Evolutionary conservation across 2,888 invertebrate genomes (phyloP), one percentile per base, ranked within the genome.

Genomic region (Lasioglossum calceatum): DNA sequence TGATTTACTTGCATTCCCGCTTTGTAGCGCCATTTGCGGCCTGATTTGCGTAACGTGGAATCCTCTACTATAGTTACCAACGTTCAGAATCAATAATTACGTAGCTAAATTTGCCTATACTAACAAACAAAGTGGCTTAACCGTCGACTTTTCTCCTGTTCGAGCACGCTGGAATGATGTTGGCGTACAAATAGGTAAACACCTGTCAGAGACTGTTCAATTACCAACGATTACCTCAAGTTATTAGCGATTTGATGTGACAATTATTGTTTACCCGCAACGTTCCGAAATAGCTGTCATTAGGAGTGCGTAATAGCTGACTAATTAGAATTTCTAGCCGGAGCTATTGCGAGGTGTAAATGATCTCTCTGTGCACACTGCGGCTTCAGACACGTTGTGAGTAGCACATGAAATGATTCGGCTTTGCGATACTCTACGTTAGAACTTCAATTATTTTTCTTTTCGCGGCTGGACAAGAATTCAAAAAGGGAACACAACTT

Each of bases 201-300:
- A 47, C n/a, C 67, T 78, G 83, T 50, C 71, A 39, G 75, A 67
- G 50, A 76, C 16, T 75, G 83, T 64, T 75, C 76, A 27, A 82
- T 83, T 79, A 67, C 8, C 79, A 27, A 76, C 54, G 72, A 85
- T 83, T 76, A 79, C 44, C 54, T 79, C 61, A 61, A 64, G 27
- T 79, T 85, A 83, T 79, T 75, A 78, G 36, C 64, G 75, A 79
- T 76, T 79, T 50, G 72, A 76, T 27, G n/a, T 16, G 75, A 79
- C 70, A 47, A 73, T 79, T 76, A 76, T 79, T 79, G 79, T 83
- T 82, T 83, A 75, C 36, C 71, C 39, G 44, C 10, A 58, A n/a
- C 27, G 50, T 27, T 32, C n/a, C 39, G 47, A 42, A 79, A 75
- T 61, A 39, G 78, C 50, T 61, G 44, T 32, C n/a, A 39, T 36